phyloP scores from a whole-genome alignment of 2,797 vertebrate species.

The Coendou prehensilis region DNA sequence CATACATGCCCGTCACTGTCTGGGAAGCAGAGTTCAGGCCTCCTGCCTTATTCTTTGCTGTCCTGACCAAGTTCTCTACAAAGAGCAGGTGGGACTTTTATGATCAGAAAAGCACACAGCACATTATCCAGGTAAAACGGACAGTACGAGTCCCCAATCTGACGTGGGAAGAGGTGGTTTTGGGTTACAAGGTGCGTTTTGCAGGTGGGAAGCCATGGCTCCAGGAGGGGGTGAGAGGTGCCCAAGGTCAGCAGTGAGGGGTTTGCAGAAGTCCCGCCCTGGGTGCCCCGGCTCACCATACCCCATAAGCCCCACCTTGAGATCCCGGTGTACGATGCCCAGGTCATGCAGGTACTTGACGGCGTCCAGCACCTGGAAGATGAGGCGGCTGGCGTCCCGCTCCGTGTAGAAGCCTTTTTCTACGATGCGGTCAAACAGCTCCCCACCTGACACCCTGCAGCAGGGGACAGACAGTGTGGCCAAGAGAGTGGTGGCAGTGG shows the following conservation, averaged over 20 bases:
- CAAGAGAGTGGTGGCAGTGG: background rate
- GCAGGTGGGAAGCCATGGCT: slow-evolving; percentile 15
- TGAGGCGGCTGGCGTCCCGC: slow-evolving; percentile 97
- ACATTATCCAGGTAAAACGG: background rate
- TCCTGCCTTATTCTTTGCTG: slow-evolving; percentile 30
- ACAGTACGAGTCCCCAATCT: background rate
- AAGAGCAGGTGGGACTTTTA: slow-evolving; percentile 40
- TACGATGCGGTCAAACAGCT: slow-evolving; percentile 98
- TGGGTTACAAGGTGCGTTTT: background rate
- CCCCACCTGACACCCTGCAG: slow-evolving; percentile 96
- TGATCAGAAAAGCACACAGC: slow-evolving; percentile 18
- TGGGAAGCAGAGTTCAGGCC: background rate
- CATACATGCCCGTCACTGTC: background rate
- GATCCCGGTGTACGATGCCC: slow-evolving; percentile 98
- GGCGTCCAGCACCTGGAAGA: slow-evolving; percentile 97
- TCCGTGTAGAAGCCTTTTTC: slow-evolving; percentile 99
- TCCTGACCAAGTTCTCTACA: slow-evolving; percentile 17
- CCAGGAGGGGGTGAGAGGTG: background rate
- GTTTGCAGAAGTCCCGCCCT: background rate
- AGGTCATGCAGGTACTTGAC: slow-evolving; percentile 98
- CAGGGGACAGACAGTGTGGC: slow-evolving; percentile 21
- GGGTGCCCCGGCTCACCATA: background rate
- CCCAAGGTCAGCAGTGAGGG: background rate
- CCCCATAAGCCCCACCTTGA: slow-evolving; percentile 93
- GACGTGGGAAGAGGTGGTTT: background rate